Evolutionary conservation across 2,888 invertebrate species (phyloP).

Genomic region (Monoplex corrugatus): DNA sequence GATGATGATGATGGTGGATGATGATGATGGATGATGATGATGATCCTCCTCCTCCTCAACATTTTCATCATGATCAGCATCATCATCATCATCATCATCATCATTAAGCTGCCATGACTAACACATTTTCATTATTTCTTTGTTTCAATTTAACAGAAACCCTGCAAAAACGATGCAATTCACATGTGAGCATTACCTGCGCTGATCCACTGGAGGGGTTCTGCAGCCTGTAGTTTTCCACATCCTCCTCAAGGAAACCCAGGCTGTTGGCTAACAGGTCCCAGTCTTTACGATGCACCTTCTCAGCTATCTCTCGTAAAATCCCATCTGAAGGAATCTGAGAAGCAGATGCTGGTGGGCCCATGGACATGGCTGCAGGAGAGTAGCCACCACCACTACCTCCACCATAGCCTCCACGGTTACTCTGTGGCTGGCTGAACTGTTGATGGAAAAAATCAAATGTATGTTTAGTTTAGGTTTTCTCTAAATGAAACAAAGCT

Average conservation of each 20-base stretch:
- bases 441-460: background rate
- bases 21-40: too few species aligned
- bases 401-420: background rate
- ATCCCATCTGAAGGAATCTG: conserved; percentile 70
- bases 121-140: too few species aligned
- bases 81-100: too few species aligned
- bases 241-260: conserved; percentile 70
- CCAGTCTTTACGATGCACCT: conserved; percentile 72
- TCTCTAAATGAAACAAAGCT: too few species aligned
- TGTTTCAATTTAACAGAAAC: too few species aligned
- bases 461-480: too few species aligned
- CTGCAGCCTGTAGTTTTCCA: conserved; percentile 64
- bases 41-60: too few species aligned
- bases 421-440: conserved; percentile 51
- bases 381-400: conserved; percentile 42
- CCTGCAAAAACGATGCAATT: too few species aligned
- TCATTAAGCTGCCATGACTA: too few species aligned
- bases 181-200: too few species aligned
- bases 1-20: too few species aligned
- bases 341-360: conserved; percentile 21
- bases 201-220: conserved; percentile 64
- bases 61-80: too few species aligned
- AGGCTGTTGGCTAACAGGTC: conserved; percentile 72
- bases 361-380: conserved; percentile 26
- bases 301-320: conserved; percentile 71